Percentiles rank a stretch among this genome's conserved stretches.
Conservation (phyloP, 2,888 invertebrate genomes). For the Melolontha melolontha region DNA sequence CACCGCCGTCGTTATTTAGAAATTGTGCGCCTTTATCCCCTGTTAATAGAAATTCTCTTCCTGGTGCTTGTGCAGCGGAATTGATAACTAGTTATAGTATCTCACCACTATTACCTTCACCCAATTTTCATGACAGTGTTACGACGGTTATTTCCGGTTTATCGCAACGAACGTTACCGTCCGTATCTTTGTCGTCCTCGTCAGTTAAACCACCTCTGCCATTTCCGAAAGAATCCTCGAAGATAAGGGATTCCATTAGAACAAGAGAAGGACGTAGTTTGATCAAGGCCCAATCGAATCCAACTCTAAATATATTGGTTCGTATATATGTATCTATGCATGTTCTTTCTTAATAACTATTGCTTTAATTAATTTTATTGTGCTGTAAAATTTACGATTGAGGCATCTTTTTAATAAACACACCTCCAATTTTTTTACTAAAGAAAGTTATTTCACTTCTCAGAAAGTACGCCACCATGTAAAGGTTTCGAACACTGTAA, state of each 20-base stretch:
- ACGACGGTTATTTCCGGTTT: not conserved
- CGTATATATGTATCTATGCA: constrained; percentile 22
- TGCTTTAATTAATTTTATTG: no score
- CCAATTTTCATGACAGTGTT: constrained; percentile 46
- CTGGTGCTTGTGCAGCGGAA: constrained; percentile 42
- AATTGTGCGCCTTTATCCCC: constrained; percentile 4
- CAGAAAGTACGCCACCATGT: no score
- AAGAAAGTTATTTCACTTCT: no score
- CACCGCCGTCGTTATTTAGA: not conserved
- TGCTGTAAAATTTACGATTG: no score
- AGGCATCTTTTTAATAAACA: no score
- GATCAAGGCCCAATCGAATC: constrained; percentile 40
- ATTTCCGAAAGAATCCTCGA: constrained; percentile 39
- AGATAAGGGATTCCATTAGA: constrained; percentile 17
- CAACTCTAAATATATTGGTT: constrained; percentile 41
- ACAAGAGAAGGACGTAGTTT: constrained; percentile 24
- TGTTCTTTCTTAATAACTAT: no score
- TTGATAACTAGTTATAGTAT: constrained; percentile 53
- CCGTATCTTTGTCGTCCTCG: constrained; percentile 33
- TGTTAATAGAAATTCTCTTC: constrained; percentile 48
- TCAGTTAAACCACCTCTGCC: constrained; percentile 47
- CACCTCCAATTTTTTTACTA: no score
- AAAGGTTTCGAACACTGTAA: no score
- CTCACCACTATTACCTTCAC: constrained; percentile 45
- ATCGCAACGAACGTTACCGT: not conserved